Evolutionary conservation across 2,797 vertebrate genomes (phyloP).

Genomic region (Cuculus canorus): DNA sequence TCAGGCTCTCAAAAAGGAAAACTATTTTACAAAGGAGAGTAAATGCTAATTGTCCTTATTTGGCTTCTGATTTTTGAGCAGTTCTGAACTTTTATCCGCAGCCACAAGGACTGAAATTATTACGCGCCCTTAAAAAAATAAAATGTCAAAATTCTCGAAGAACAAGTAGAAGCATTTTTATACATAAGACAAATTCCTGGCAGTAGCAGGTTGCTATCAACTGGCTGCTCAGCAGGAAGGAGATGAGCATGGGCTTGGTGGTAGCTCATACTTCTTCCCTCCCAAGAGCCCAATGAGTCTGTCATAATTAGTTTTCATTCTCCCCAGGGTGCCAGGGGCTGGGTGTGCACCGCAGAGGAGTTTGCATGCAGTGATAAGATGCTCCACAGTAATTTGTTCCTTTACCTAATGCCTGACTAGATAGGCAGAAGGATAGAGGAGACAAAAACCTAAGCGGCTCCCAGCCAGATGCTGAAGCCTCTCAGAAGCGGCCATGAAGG

Average conservation of each 20-base stretch:
- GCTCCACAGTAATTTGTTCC: background rate
- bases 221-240: background rate
- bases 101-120: background rate
- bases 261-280: background rate
- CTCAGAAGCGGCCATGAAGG: rapidly evolving
- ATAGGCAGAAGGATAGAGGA: background rate
- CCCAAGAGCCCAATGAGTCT: background rate
- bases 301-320: background rate
- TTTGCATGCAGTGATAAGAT: background rate
- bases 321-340: background rate
- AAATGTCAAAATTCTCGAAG: background rate
- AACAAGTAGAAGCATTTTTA: background rate
- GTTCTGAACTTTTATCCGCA: background rate
- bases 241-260: background rate
- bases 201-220: background rate
- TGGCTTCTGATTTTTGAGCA: background rate
- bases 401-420: conserved; percentile 10
- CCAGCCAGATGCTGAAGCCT: background rate
- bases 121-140: background rate
- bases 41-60: background rate
- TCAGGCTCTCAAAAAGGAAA: background rate
- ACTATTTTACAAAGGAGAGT: background rate
- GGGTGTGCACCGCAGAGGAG: background rate
- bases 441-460: background rate
- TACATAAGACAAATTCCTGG: background rate